Evolutionary conservation across 2,888 invertebrate genomes (phyloP).

Genomic region (Didymodactylos carnosus): DNA sequence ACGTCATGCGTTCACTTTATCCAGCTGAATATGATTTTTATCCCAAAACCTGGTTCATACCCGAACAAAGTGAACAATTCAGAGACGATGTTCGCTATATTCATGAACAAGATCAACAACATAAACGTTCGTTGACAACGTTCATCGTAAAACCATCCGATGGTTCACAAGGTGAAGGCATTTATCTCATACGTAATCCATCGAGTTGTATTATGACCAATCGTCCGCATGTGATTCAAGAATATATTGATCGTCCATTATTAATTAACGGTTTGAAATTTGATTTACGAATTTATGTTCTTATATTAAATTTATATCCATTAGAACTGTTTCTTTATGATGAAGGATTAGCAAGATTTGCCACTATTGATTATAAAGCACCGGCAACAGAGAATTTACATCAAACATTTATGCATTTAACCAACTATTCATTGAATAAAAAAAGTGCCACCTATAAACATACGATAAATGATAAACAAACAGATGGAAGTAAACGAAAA

Average conservation of each 20-base stretch:
- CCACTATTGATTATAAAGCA: conserved; percentile 35
- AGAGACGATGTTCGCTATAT: conserved; percentile 16
- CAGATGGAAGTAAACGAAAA: conserved; percentile 35
- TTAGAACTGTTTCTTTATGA: conserved; percentile 32
- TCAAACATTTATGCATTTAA: conserved; percentile 37
- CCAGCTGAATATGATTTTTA: conserved; percentile 37
- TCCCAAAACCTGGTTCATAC: conserved; percentile 37
- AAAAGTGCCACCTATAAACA: conserved; percentile 32
- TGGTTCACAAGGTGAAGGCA: conserved; percentile 38
- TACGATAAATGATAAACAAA: conserved; percentile 19
- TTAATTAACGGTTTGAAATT: conserved; percentile 35
- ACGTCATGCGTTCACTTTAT: conserved; percentile 34
- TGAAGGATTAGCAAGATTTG: conserved; percentile 36
- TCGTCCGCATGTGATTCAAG: conserved; percentile 21
- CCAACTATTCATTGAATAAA: conserved; percentile 39
- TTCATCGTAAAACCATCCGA: conserved; percentile 38
- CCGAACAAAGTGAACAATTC: conserved; percentile 33
- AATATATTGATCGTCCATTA: conserved; percentile 35
- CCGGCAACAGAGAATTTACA: conserved; percentile 35
- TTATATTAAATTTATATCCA: conserved; percentile 35
- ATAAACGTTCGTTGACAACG: conserved; percentile 20
- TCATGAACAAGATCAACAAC: conserved; percentile 14
- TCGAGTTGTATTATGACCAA: conserved; percentile 21
- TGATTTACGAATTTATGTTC: conserved; percentile 37
- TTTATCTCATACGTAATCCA: conserved; percentile 33